Percentiles rank a stretch among this genome's conserved stretches.
Conservation (phyloP, 2,113 vertebrate genomes). For the Odontophorus gujanensis region DNA sequence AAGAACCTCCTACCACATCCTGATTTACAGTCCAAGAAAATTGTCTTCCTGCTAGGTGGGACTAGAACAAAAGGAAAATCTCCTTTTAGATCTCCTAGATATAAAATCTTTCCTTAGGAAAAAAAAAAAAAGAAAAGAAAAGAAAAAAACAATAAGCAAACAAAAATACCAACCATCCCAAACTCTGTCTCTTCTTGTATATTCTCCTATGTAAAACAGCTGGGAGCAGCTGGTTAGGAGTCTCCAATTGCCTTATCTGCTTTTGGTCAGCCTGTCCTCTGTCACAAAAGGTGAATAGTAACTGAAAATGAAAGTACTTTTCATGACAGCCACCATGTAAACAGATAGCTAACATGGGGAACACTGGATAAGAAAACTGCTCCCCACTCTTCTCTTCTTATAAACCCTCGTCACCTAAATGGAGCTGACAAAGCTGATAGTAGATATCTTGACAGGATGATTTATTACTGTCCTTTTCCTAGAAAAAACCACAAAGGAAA, state of each 20-base stretch:
- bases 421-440: neutral
- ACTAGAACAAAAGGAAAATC: neutral
- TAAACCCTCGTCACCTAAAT: neutral
- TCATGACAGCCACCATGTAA: neutral
- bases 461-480: neutral
- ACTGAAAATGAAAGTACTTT: neutral
- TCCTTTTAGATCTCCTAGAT: neutral
- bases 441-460: neutral
- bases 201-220: neutral
- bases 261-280: neutral
- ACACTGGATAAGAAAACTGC: neutral
- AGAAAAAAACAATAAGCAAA: neutral
- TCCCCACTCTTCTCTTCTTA: neutral
- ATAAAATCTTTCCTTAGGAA: neutral
- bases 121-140: neutral
- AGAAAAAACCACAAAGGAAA: rapidly evolving
- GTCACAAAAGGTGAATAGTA: neutral
- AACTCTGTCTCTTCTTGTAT: neutral
- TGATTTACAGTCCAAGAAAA: slow-evolving; percentile 1
- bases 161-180: neutral
- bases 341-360: neutral
- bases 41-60: neutral
- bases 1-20: neutral
- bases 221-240: neutral
- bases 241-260: neutral